Base-by-base conservation (phyloP, 2,113 vertebrate species). In the Catharus fuscescens region DNA sequence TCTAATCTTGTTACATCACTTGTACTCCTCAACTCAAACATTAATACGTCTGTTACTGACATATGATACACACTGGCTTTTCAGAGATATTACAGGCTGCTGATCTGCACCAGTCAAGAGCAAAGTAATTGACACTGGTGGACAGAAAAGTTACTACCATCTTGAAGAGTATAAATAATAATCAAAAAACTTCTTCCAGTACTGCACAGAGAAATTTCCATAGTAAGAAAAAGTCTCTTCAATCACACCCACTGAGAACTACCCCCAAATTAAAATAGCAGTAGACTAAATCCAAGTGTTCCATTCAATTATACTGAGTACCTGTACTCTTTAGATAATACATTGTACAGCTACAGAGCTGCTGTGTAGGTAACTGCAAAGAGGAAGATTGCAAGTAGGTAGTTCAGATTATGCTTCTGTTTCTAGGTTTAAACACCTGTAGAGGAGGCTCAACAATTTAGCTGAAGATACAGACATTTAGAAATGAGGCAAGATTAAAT, bases 1-100 rank as follows among this genome's bases (percentile, higher is more conserved):
- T 96, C 93, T 97, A 97, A 97, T 97, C 88, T 65, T 91, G 80
- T 97, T 97, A 96, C 92, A 95, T 97, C 96, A 95, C 73, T 97
- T 88, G 93, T 74, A 64, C 95, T 97, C 48, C 86, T 96, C 57
- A 82, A 90, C 83, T 23, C 95, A 94, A 86, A 74, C 93, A 91
- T 95, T 96, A 96, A 96, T 97, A 96, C 95, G 72, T 96, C 95
- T 97, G 77, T 70, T 54, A 82, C 71, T 95, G 95, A 97, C 78
- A 93, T 89, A 89, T 65, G 92, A 91, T 96, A 60, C 80, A 93
- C 64, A 40, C 61, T 86, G 80, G 76, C 73, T 97, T 97, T 96
- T 95, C 93, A 95, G 79, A 96, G 90, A 84, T 92, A 97, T 96
- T 91, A 94, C 53, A 96, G 90, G 61, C 95, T 96, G 91, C 83